phyloP scores from a whole-genome alignment of 2,797 vertebrate genomes.

The Propithecus perrieri region DNA sequence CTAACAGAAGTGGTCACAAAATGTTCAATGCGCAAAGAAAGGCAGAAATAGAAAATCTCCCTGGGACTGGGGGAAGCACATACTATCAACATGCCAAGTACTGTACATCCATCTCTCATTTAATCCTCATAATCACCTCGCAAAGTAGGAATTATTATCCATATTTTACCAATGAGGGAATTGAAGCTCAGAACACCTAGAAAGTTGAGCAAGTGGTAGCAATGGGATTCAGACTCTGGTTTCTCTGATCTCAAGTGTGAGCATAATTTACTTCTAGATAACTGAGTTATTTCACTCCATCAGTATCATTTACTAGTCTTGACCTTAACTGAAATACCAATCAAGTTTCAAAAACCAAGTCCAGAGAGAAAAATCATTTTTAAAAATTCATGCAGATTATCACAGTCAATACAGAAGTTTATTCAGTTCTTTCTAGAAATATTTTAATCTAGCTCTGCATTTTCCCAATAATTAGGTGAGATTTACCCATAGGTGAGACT shows the following conservation, averaged over 20 bases:
- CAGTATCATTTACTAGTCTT: not conserved
- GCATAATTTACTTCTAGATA: not conserved
- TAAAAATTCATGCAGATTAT: not conserved
- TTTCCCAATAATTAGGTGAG: conserved; percentile 13
- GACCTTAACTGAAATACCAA: not conserved
- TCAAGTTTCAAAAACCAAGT: not conserved
- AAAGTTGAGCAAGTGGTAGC: not conserved
- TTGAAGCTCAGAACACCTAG: not conserved
- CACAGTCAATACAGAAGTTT: not conserved
- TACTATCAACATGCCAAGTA: not conserved
- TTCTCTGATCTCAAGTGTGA: not conserved
- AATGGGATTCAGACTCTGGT: not conserved
- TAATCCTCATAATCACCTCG: not conserved
- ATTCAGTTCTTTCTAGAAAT: conserved; percentile 22
- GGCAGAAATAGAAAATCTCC: not conserved
- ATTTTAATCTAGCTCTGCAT: not conserved
- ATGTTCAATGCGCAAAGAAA: not conserved
- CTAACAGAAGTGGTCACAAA: not conserved
- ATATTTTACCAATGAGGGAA: not conserved
- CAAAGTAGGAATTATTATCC: not conserved
- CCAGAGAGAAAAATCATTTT: not conserved
- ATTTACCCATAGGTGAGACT: not conserved
- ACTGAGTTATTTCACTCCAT: not conserved
- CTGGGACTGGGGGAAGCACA: not conserved
- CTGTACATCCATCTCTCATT: not conserved